These are phyloP conservation scores for Tetrapedia diversipes DNA, from an alignment of 2,888 invertebrate species.

Conservation along the genomic window DNA sequence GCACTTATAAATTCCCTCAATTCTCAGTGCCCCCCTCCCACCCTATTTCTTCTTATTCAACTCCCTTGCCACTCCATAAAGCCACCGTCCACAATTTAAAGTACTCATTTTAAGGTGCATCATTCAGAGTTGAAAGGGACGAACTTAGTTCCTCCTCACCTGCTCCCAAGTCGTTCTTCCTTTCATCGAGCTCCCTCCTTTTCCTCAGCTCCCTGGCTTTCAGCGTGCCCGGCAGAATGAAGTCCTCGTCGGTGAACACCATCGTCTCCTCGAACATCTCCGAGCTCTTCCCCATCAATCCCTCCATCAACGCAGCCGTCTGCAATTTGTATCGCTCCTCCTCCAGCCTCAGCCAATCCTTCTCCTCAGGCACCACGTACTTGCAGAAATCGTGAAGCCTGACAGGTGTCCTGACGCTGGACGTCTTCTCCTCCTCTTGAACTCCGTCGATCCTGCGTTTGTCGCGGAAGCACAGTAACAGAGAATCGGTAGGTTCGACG, in stretches of 20 bases:
- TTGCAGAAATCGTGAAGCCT: constrained; percentile 85
- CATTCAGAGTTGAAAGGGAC: neutral
- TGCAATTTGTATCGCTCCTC: constrained; percentile 50
- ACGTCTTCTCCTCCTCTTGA: constrained; percentile 40
- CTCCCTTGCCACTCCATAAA: too few relatives aligned
- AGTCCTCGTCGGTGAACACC: constrained; percentile 68
- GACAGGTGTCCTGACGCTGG: constrained; percentile 83
- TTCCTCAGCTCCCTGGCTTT: constrained; percentile 64
- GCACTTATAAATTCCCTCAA: too few relatives aligned
- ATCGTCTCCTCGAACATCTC: constrained; percentile 48
- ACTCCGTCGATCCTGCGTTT: constrained; percentile 33
- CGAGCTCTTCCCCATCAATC: constrained; percentile 51
- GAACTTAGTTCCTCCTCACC: neutral
- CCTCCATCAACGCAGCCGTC: constrained; percentile 52
- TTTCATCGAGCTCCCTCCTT: neutral
- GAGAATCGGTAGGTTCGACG: constrained; percentile 73
- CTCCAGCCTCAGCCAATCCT: constrained; percentile 83
- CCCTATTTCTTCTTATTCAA: too few relatives aligned
- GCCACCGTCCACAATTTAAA: too few relatives aligned
- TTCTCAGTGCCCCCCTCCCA: too few relatives aligned
- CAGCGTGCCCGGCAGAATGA: constrained; percentile 73
- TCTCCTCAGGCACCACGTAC: constrained; percentile 84
- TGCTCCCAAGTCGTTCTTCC: neutral
- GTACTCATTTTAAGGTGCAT: too few relatives aligned
- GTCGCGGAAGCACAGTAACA: constrained; percentile 72